Evolutionary conservation across 2,797 vertebrate species (phyloP), one percentile per base, ranked within the genome.

Genomic region (Trachops cirrhosus): DNA sequence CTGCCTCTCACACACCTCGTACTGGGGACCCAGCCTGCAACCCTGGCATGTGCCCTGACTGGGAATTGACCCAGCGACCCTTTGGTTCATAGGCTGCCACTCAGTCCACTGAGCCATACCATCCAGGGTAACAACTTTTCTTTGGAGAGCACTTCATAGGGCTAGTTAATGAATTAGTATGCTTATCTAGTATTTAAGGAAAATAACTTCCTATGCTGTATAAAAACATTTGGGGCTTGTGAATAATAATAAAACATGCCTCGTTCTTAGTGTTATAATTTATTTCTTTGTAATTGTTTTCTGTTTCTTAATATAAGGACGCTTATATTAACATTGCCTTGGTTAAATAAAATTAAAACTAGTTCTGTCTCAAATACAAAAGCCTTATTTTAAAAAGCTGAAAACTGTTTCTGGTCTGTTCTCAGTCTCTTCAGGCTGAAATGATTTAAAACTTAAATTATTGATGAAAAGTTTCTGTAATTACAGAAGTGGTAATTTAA

Each of bases 181-280:
- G 26, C 37, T 73, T 95, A 85, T 16, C 8, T 87, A 68, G 39
- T 95, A 68, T 34, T 95, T 92, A 93, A 89, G 83, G 87, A 95
- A 95, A 93, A 73, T 54, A 67, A 78, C 37, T 87, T 71, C 4
- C 37, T 78, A 16, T 82, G 46, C 70, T 80, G 26, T 91, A 39
- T 83, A 88, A 91, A 90, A 95, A 73, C 15, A 92, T 71, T 87
- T 87, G 89, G n/a, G 71, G 80, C 84, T 93, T 88, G 39, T 86
- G 86, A 90, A 54, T 64, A 92, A 52, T 94, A 85, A 21, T 83
- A 84, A 44, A 82, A 70, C 29, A 50, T 87, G 44, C 57, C 87
- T 96, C 54, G 37, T 91, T 93, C 9, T 78, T 52, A 19, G 21
- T 89, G 16, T 59, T 83, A 34, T 39, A 73, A 82, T 70, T 87